Evolutionary conservation across 2,797 vertebrate genomes (phyloP), one percentile per base, ranked within the genome.

Genomic region (Pyrocephalus nanus): DNA sequence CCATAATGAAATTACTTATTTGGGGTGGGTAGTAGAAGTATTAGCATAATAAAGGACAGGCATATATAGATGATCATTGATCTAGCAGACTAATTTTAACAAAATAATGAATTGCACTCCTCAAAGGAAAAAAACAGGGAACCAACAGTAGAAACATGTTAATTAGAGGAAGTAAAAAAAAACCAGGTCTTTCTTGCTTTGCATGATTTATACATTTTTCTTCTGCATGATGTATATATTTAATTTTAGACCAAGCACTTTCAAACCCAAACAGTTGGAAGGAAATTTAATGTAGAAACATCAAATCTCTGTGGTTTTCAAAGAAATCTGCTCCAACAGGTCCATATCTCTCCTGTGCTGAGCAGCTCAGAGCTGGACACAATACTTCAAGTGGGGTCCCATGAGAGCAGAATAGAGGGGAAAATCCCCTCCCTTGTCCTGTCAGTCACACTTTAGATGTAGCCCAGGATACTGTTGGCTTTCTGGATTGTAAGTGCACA

Each of bases 321-420:
- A 83, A 64, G 45, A 71, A 67, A 69, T 8, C 8, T 2, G 0
- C 7, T 75, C 29, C 38, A 61, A 38, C 2, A 57, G 1, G 3
- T 45, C 25, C 22, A 6, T 27, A 11, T 40, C n/a, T 26, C 18
- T 55, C 16, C 8, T 48, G 4, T 65, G 5, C 8, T 82, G 34
- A 34, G 9, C 12, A 22, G 2, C 2, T 11, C 10, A 58, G 26
- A 67, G 6, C 15, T 32, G 25, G 17, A 32, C 0, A 1, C 5
- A 71, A 8, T 7, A 75, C 4, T 25, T 14, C 62, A 57, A 14
- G 9, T 50, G 17, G 4, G 7, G 11, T 50, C 12, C 74, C 53
- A 58, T 0, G 0, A 55, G 21, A 34, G 2, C 1, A 0, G 19
- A 58, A 30, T 2, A 77, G 65, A 58, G 25, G 12, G 3, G 2